Base-by-base conservation (phyloP, 2,888 invertebrate genomes). In the Autographa gamma region DNA sequence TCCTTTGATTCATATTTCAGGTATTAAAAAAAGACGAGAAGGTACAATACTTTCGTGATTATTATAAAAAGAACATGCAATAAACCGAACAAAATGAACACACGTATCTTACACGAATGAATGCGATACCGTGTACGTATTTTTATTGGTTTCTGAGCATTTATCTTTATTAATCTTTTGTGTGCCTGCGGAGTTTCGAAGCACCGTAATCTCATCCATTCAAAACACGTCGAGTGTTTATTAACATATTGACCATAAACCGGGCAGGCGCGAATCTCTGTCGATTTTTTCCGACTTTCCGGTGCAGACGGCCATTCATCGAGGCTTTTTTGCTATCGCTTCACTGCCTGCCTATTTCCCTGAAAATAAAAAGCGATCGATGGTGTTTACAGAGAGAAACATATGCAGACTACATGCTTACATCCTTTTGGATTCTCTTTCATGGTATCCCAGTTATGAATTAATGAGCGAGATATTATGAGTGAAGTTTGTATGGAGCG, bases 231-330 rank as follows among this genome's bases (percentile, higher is more conserved):
- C 89, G 88, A 88, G 87, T 92, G 90, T 93, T 93, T 93, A 94
- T 93, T 94, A 94, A 93, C 93, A 93, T 93, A 94, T 93, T 90
- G 91, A 87, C 90, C 89, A 92, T 93, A 92, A 92, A 93, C 89
- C 89, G 89, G 87, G 85, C 87, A 87, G 88, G 89, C 89, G 90
- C 88, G 89, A 90, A 90, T 89, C 89, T 88, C 84, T 87, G 88
- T 85, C 87, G 88, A 89, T 92, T 93, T 93, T 93, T 93, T 92
- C 86, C 88, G 82, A 89, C 83, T 89, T 90, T 90, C 89, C 90
- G 84, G 86, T 87, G 86, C 90, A 90, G 91, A 90, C 91, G 87
- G 89, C 89, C 87, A 86, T 92, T 93, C 90, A 90, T 83, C 81
- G 86, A 76, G 78, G 74, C 77, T 88, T 91, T 93, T 92, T 91